These are phyloP conservation scores for Pyrrhosoma nymphula DNA, from an alignment of 2,888 invertebrate species.

Conservation along the genomic window DNA sequence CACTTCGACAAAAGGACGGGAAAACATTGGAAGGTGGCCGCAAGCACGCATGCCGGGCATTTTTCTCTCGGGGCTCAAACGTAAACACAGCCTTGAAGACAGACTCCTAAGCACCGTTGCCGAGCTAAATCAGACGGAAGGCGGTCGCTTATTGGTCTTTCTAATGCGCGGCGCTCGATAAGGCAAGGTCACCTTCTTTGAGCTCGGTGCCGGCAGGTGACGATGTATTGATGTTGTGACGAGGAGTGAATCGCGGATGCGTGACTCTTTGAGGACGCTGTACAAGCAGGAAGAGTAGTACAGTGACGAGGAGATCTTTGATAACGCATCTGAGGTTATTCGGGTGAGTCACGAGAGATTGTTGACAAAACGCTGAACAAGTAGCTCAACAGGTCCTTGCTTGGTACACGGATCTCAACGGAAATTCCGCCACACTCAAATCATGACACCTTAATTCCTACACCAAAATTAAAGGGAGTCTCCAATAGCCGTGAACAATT, in stretches of 20 bases:
- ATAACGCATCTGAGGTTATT: neutral
- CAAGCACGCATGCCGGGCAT: neutral
- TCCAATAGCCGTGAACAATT: too few species aligned
- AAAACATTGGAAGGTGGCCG: too few species aligned
- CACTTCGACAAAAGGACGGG: too few species aligned
- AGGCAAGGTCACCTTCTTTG: neutral
- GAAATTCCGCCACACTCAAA: too few species aligned
- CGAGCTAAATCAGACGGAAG: neutral
- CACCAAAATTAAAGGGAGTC: too few species aligned
- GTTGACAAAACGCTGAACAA: neutral
- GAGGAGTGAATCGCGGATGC: neutral
- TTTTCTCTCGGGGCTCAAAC: neutral
- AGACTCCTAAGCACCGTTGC: neutral
- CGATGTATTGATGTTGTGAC: slow-evolving; percentile 3
- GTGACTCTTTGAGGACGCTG: neutral
- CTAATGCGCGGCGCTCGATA: neutral
- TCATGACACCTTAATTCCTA: too few species aligned
- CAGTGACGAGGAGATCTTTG: neutral
- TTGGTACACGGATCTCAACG: too few species aligned
- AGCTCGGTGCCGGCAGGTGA: neutral
- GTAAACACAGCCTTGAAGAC: neutral
- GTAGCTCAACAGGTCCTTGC: too few species aligned
- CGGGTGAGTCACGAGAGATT: neutral
- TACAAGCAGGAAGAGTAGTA: too few species aligned
- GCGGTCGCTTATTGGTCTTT: neutral